Evolutionary conservation across 2,113 vertebrate species (phyloP), one percentile per base, ranked within the genome.

Genomic region (Parus major): DNA sequence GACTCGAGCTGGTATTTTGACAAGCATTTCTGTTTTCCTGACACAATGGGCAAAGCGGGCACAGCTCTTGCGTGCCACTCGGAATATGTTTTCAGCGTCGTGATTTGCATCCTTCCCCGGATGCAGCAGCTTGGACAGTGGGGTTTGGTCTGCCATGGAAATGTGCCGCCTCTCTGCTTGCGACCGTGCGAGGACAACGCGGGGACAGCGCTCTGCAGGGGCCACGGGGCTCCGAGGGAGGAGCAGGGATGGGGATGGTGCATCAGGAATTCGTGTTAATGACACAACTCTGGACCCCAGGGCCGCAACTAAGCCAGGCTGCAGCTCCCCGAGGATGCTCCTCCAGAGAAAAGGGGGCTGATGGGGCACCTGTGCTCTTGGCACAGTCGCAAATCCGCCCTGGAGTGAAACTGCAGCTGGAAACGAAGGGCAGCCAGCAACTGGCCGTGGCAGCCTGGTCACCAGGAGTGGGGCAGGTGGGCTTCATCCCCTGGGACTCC

Each of bases 11-110:
- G 93, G 81, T 96, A 73, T 97, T 97, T 95, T 96, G 96, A 96
- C 96, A 96, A 94, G 96, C 95, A 94, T 97, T 91, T 96, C 96
- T 97, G 95, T 96, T 96, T 96, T 80, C 93, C 80, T 97, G 95
- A 96, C 96, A 96, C 96, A 80, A 91, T 85, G 95, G 95, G 95
- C 93, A 66, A 93, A 95, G 96, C 13, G 95, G 95, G 95, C 92
- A 82, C 80, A 7, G 83, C 73, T 95, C 95, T 91, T 4, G 59
- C 18, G 15, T 87, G 93, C 94, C 95, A 93, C 92, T 79, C 83
- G 15, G 75, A 93, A 94, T 90, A 84, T 86, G 95, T 79, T 96
- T 71, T 73, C 42, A 18, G 84, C 2, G 75, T 90, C 6, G 17
- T 27, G 79, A 75, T 88, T 83, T 46, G 92, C 95, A 93, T 91